Percentiles rank a stretch among this genome's conserved stretches.
Conservation (phyloP, 2,113 vertebrate species). For the Ariopsis seemanni region DNA sequence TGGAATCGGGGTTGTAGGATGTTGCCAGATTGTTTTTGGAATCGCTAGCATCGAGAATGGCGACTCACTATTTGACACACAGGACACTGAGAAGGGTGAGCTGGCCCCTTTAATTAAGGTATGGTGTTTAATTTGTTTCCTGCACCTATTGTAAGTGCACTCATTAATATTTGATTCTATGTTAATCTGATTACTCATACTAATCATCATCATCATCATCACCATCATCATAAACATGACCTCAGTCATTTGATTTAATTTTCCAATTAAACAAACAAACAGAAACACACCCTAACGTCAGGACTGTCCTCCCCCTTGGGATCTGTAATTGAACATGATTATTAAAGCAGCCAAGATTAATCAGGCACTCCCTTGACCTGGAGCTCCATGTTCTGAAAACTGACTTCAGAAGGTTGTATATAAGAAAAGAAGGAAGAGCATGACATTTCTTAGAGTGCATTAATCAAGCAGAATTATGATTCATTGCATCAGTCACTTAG, state of each 20-base stretch:
- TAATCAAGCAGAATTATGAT: background rate
- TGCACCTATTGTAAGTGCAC: background rate
- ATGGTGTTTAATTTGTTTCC: too few species aligned
- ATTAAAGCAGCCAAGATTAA: constrained; percentile 22
- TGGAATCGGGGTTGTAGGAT: too few species aligned
- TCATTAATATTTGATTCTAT: background rate
- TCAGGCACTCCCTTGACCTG: constrained; percentile 9
- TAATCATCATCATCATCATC: background rate
- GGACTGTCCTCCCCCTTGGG: background rate
- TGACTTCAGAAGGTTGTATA: background rate
- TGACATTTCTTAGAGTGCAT: background rate
- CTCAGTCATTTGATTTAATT: constrained; percentile 19
- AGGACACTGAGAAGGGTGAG: too few species aligned
- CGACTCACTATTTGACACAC: too few species aligned
- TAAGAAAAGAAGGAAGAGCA: background rate
- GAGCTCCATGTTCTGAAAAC: constrained; percentile 1
- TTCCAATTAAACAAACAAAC: constrained; percentile 17
- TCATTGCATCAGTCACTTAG: background rate
- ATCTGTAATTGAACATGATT: constrained; percentile 32
- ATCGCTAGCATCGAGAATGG: too few species aligned
- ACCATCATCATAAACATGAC: constrained; percentile 15
- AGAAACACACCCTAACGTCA: constrained; percentile 18
- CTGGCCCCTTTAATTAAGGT: background rate
- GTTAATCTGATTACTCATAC: background rate
- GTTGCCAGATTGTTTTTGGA: too few species aligned